Evolutionary conservation across 2,797 vertebrate genomes (phyloP), one percentile per base, ranked within the genome.

Genomic region (Florisuga fusca): DNA sequence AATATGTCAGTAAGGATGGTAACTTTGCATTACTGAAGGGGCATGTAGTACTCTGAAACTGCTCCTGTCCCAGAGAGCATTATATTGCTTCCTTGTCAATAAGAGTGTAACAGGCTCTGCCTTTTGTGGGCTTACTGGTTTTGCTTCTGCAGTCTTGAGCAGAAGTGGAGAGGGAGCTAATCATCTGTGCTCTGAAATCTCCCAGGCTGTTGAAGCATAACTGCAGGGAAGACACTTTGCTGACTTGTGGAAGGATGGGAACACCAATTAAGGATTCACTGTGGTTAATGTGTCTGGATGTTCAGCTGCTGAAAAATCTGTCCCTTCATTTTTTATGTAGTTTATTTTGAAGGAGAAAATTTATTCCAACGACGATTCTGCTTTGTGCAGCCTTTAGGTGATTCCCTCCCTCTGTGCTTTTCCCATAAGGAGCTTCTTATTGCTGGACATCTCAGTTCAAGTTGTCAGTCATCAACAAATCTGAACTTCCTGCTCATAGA

Each of bases 181-280:
- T 86, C 48, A 50, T 57, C 86, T 79, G 82, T 95, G 76, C 66
- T 82, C 7, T 6, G 79, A 80, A 66, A 76, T 72, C 75, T 73
- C 59, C 2, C 36, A 61, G 81, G 2, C 7, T 61, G 91, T 58
- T 86, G 89, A 72, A 90, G 73, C 25, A 0, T 83, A 76, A 88
- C 89, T 76, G 69, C 87, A 76, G 91, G 79, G 76, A 86, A 64
- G 85, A 50, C 55, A 17, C 66, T 95, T 61, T 23, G 4, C 79
- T 93, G 87, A 69, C 92, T 92, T 59, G 55, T 69, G 80, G 54
- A 45, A 91, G 67, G 83, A 69, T 76, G 38, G 59, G 55, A 92
- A 29, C 33, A 10, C 66, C 69, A 82, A 31, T 91, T 88, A 96
- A 84, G 73, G 45, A 73, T 84, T 84, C 66, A 20, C 50, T 66